Percentiles rank a stretch among this genome's conserved stretches.
phyloP scores from a whole-genome alignment of 1,140 invertebrate genomes.

The Bombus waltoni region DNA sequence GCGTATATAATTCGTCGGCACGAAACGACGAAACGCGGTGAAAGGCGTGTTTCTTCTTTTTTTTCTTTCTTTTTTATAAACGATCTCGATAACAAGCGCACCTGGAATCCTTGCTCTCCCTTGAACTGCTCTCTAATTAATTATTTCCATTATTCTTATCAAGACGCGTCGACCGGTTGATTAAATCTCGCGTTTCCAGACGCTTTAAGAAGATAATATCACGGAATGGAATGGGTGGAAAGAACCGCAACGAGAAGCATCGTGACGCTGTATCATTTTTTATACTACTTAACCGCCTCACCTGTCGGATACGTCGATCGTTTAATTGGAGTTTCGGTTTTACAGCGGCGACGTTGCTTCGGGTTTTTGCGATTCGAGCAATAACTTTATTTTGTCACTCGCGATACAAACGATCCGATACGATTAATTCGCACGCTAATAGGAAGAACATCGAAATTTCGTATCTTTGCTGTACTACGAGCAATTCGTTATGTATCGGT shows the following conservation, averaged over 20 bases:
- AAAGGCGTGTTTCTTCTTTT: background rate
- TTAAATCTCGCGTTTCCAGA: background rate
- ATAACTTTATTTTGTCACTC: background rate
- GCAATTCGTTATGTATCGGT: no score
- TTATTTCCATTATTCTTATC: constrained; percentile 14
- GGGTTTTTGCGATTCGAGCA: background rate
- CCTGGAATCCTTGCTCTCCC: background rate
- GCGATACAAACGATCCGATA: background rate
- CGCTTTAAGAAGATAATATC: background rate
- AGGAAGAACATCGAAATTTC: no score
- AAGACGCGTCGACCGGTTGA: background rate
- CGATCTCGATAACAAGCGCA: background rate
- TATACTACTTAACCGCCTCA: background rate
- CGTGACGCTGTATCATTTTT: background rate
- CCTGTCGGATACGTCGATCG: background rate
- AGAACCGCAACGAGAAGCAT: background rate
- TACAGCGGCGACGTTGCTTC: background rate
- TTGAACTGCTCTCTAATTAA: constrained; percentile 15
- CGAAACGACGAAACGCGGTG: background rate
- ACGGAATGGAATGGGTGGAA: background rate
- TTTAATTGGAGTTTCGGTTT: background rate
- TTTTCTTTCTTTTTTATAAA: background rate
- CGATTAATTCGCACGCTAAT: no score
- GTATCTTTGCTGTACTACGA: no score
- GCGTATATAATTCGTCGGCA: background rate